Evolutionary conservation across 2,888 invertebrate species (phyloP), one percentile per base, ranked within the genome.

Genomic region (Esperia sulphurella): DNA sequence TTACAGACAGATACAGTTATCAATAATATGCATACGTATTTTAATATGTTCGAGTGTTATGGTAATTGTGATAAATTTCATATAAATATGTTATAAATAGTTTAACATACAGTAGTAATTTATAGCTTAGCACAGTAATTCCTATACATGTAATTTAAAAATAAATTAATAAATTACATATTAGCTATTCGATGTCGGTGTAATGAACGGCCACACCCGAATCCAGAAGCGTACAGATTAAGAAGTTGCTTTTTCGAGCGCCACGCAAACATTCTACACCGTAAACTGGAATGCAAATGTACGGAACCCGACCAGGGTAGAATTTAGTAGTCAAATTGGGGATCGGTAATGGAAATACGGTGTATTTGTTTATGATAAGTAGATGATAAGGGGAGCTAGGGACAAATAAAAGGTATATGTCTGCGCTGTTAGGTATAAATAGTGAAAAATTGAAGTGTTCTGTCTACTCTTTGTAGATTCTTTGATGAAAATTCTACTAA

Each of bases 231-330:
- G 42, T 46, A 44, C 53, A 59, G 56, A 75, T 75, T 73, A 75
- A 75, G 75, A 71, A 75, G 75, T 75, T 69, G 67, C 71, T 71
- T 75, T 75, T 75, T 75, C 62, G 65, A 75, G 76, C 57, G 63
- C 49, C 59, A 50, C 54, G 64, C 66, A 75, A 74, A 75, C 66
- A 70, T 55, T 53, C 21, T 21, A 39, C 46, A 50, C 51, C 48
- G 55, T 55, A 57, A 55, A 57, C 51, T 41, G 35, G 47, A 60
- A 68, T 68, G 66, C 68, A 68, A 70, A 70, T 68, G 57, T 55
- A 30, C 28, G 38, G 42, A 39, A 28, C 35, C 21, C 8, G 14
- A 44, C 14, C 41, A 49, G 43, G 41, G 30, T 48, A 55, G 60
- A 55, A 68, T 71, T 69, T 68, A 65, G 65, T 62, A 62, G 66